Evolutionary conservation across 2,113 vertebrate genomes (phyloP).

Genomic region (Zootoca vivipara): DNA sequence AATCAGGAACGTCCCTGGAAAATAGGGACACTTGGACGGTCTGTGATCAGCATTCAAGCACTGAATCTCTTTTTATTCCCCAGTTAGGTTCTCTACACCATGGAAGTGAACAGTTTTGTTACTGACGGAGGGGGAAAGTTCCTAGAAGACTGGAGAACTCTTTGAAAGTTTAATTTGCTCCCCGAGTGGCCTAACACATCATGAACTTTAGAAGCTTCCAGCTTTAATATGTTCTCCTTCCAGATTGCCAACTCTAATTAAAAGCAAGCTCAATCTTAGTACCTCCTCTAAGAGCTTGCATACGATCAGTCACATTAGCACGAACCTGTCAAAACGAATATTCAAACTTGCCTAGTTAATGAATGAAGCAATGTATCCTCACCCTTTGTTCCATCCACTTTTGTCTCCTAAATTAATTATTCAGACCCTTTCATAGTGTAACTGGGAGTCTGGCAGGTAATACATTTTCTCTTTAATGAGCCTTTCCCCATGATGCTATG

Average conservation of each 20-base stretch:
- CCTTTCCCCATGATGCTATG: conserved; percentile 10
- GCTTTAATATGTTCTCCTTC: conserved; percentile 48
- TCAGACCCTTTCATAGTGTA: conserved; percentile 12
- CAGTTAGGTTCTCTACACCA: conserved; percentile 34
- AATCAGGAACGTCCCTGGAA: too few species aligned
- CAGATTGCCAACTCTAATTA: conserved; percentile 51
- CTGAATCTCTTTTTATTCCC: background rate
- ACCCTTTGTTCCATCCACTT: conserved; percentile 29
- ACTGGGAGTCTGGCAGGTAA: conserved; percentile 1
- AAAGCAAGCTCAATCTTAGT: conserved; percentile 35
- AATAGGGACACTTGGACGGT: too few species aligned
- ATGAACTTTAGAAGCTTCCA: conserved; percentile 36
- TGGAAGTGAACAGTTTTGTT: conserved; percentile 35
- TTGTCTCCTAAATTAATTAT: conserved; percentile 40
- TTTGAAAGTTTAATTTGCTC: conserved; percentile 50
- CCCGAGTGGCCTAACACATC: background rate
- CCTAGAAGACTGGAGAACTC: conserved; percentile 16
- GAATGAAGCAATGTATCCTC: conserved; percentile 31
- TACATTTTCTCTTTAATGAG: conserved; percentile 36
- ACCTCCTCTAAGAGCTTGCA: conserved; percentile 52
- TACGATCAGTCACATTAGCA: conserved; percentile 54
- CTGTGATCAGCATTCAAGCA: background rate
- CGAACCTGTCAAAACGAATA: conserved; percentile 46
- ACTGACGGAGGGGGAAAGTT: background rate
- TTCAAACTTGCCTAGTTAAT: conserved; percentile 41